A percentile compares a stretch with the other conserved stretches of the same genome.
phyloP scores from a whole-genome alignment of 2,797 vertebrate genomes.

The Leontopithecus rosalia region DNA sequence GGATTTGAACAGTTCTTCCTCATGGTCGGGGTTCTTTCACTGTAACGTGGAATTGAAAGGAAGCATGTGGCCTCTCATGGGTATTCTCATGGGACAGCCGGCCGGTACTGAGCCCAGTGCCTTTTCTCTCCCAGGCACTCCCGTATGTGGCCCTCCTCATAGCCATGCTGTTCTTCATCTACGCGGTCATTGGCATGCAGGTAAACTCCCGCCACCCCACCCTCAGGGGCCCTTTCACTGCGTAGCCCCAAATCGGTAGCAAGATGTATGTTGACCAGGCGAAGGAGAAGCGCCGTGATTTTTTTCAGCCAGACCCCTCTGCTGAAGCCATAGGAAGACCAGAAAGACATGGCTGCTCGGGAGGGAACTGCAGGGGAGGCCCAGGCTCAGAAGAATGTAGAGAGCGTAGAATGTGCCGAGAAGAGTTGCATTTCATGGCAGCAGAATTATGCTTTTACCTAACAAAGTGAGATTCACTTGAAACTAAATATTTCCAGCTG shows the following conservation, averaged over 20 bases:
- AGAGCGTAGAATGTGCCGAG: too few species aligned
- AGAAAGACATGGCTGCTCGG: not conserved
- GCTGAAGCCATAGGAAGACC: not conserved
- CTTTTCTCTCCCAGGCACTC: conserved; percentile 88
- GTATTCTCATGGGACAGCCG: accelerated
- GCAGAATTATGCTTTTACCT: not conserved
- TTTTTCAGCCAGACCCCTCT: not conserved
- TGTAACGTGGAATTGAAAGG: not conserved
- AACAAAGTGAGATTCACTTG: not conserved
- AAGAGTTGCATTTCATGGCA: not conserved
- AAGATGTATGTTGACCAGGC: too few species aligned
- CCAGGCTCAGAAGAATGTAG: not conserved
- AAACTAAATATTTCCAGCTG: not conserved
- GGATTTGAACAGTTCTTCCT: not conserved
- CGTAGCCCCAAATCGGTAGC: not conserved
- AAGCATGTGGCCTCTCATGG: accelerated
- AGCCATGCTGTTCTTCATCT: conserved; percentile 99
- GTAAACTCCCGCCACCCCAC: conserved; percentile 79
- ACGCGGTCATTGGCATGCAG: conserved; percentile 99
- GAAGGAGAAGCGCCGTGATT: not conserved
- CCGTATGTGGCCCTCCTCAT: conserved; percentile 99
- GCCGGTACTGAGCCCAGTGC: not conserved
- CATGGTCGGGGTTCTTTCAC: not conserved
- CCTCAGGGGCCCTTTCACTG: not conserved
- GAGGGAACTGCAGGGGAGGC: not conserved